These are phyloP conservation scores for Athrips mouffetella DNA, from an alignment of 2,888 invertebrate genomes.

Conservation along the genomic window DNA sequence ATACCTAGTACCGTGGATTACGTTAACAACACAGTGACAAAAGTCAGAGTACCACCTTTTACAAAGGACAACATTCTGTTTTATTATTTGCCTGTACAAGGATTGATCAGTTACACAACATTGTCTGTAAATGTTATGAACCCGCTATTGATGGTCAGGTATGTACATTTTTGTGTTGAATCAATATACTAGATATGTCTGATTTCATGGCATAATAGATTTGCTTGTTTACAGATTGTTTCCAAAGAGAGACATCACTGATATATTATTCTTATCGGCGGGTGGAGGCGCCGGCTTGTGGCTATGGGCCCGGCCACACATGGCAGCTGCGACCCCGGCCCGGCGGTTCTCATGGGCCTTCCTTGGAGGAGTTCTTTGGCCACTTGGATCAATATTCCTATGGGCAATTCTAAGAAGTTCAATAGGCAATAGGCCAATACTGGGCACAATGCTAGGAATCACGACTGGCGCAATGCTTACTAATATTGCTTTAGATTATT, in stretches of 20 bases:
- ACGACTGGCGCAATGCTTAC: conserved; percentile 82
- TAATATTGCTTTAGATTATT: conserved; percentile 80
- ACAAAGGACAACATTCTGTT: conserved; percentile 84
- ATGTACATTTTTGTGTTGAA: conserved; percentile 22
- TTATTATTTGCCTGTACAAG: conserved; percentile 87
- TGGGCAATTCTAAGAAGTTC: conserved; percentile 92
- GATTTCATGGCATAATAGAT: neutral
- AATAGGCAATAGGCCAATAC: conserved; percentile 82
- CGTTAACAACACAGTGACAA: conserved; percentile 59
- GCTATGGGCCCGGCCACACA: conserved; percentile 88
- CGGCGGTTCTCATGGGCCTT: conserved; percentile 84
- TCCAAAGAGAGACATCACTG: conserved; percentile 87
- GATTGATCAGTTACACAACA: conserved; percentile 86
- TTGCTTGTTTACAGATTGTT: conserved; percentile 78
- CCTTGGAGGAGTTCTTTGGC: conserved; percentile 88
- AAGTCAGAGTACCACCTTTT: conserved; percentile 80
- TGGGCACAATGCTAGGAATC: conserved; percentile 84
- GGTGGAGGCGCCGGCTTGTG: conserved; percentile 90
- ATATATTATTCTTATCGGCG: conserved; percentile 87
- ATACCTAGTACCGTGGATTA: conserved; percentile 58
- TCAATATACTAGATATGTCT: neutral
- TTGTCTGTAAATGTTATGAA: conserved; percentile 92
- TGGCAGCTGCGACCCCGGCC: conserved; percentile 80
- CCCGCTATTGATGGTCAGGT: conserved; percentile 86
- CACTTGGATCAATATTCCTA: conserved; percentile 91